Percentiles rank a stretch among this genome's conserved stretches.
These are phyloP conservation scores for Seira musarum DNA, from an alignment of 2,888 invertebrate species.

Conservation along the genomic window DNA sequence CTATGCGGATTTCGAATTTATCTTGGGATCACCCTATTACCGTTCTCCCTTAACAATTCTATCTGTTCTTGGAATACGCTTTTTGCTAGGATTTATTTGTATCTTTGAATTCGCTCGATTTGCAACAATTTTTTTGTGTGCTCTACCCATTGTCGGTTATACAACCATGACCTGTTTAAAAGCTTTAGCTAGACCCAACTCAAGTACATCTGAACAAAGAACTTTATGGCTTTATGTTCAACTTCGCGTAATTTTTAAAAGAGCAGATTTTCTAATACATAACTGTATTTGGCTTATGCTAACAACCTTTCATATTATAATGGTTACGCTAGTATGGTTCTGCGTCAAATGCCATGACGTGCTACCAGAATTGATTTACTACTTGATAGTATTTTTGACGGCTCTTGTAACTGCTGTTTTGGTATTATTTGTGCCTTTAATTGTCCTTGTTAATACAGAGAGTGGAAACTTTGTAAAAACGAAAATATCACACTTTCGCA, in stretches of 20 bases:
- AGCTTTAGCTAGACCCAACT: background rate
- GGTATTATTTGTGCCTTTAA: too few relatives aligned
- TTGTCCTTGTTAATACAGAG: too few relatives aligned
- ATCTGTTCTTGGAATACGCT: background rate
- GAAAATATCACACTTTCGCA: too few relatives aligned
- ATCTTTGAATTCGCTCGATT: slow-evolving; percentile 20
- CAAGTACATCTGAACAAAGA: background rate
- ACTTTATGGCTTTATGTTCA: background rate
- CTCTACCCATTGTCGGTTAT: background rate
- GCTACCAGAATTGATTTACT: too few relatives aligned
- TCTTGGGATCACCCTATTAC: slow-evolving; percentile 11
- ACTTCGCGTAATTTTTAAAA: too few relatives aligned
- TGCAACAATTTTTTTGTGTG: background rate
- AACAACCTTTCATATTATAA: too few relatives aligned
- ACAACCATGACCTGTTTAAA: background rate
- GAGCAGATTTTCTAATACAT: slow-evolving; percentile 15
- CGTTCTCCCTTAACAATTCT: background rate
- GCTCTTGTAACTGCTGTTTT: too few relatives aligned
- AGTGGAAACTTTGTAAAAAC: too few relatives aligned
- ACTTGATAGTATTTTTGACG: too few relatives aligned
- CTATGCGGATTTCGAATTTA: slow-evolving; percentile 16
- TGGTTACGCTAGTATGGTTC: too few relatives aligned
- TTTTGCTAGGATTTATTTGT: background rate
- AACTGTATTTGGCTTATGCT: background rate
- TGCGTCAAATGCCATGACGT: too few relatives aligned